These are phyloP conservation scores for Caranx ignobilis DNA, from an alignment of 2,113 vertebrate species.

Conservation along the genomic window DNA sequence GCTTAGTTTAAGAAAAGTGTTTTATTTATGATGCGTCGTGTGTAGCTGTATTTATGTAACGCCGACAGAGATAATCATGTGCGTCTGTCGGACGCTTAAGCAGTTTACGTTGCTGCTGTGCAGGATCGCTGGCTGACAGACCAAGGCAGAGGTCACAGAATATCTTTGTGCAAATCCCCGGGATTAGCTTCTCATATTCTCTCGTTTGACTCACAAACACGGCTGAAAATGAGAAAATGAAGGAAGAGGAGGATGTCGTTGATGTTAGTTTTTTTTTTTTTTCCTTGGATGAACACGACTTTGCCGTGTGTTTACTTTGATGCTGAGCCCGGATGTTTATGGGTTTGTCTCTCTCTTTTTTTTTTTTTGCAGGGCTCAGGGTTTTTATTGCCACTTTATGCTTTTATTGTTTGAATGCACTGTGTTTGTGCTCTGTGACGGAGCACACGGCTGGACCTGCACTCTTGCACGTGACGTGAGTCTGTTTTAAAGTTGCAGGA, in stretches of 20 bases:
- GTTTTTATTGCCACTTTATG: slow-evolving; percentile 24
- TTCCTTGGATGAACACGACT: slow-evolving; percentile 8
- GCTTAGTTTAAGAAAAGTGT: slow-evolving; percentile 1
- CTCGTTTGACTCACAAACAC: slow-evolving; percentile 1
- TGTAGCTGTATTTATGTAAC: slow-evolving; percentile 11
- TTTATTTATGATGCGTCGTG: background rate
- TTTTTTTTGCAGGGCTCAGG: background rate
- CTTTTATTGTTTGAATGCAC: slow-evolving; percentile 23
- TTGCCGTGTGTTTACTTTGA: slow-evolving; percentile 29
- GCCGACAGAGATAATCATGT: background rate
- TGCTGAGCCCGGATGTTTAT: background rate
- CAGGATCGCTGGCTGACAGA: slow-evolving; percentile 38
- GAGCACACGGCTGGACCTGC: background rate
- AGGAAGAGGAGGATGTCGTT: no score
- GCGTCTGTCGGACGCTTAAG: background rate
- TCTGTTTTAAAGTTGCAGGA: slow-evolving; percentile 2
- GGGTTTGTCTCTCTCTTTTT: no score
- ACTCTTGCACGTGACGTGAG: background rate
- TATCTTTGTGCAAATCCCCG: slow-evolving; percentile 42
- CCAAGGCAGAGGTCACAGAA: slow-evolving; percentile 51
- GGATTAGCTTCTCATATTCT: slow-evolving; percentile 54
- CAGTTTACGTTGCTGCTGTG: slow-evolving; percentile 12
- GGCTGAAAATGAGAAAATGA: background rate
- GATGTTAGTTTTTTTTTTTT: no score
- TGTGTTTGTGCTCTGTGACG: background rate